Evolutionary conservation across 2,888 invertebrate genomes (phyloP).

Genomic region (Hipparchia semele): DNA sequence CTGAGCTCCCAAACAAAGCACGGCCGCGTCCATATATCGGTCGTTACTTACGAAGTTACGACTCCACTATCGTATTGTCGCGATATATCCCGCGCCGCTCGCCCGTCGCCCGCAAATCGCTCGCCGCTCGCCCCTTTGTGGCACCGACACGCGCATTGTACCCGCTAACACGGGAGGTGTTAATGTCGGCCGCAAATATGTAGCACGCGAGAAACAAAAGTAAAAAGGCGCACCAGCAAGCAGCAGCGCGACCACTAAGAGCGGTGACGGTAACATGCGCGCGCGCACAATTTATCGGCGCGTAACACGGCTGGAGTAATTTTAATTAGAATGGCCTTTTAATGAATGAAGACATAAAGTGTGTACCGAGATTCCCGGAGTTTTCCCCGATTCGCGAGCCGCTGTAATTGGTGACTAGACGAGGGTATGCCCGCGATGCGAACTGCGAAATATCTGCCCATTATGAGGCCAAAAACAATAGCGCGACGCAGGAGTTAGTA

Average conservation of each 20-base stretch:
- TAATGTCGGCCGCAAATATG: conserved; percentile 54
- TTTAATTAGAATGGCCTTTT: conserved; percentile 57
- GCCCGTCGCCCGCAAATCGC: conserved; percentile 48
- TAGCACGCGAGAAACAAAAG: conserved; percentile 49
- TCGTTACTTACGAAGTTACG: conserved; percentile 44
- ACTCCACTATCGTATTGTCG: conserved; percentile 48
- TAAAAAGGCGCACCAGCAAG: conserved; percentile 26
- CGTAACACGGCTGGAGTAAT: conserved; percentile 50
- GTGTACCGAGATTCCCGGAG: conserved; percentile 46
- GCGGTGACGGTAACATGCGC: conserved; percentile 44
- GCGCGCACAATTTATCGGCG: conserved; percentile 51
- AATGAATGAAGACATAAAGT: conserved; percentile 57
- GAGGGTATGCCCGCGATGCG: conserved; percentile 44
- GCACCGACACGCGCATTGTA: conserved; percentile 51
- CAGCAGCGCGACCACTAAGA: not conserved
- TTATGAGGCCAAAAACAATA: not conserved
- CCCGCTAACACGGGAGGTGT: conserved; percentile 50
- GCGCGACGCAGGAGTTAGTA: not conserved
- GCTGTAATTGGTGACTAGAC: conserved; percentile 49
- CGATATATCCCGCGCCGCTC: conserved; percentile 44
- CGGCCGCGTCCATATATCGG: conserved; percentile 46
- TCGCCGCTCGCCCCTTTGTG: conserved; percentile 46
- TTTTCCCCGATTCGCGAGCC: conserved; percentile 43
- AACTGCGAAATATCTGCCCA: not conserved
- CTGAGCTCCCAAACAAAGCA: conserved; percentile 47